phyloP scores from a whole-genome alignment of 2,888 invertebrate genomes.

The Leptothorax acervorum region DNA sequence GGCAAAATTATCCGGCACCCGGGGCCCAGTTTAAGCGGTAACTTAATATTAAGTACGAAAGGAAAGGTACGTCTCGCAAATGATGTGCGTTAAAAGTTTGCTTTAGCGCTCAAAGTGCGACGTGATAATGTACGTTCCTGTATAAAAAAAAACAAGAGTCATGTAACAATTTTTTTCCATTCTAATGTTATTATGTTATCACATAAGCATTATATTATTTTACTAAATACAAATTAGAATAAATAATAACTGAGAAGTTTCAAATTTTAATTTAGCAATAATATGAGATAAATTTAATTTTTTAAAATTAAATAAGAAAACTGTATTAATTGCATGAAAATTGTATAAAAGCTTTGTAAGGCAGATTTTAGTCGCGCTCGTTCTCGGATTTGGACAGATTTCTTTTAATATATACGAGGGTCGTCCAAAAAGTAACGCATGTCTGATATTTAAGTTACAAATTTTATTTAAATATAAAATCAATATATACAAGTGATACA shows the following conservation, averaged over 20 bases:
- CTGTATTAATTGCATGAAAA: neutral
- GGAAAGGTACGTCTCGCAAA: neutral
- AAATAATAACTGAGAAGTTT: neutral
- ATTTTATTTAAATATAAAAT: no score
- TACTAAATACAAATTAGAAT: neutral
- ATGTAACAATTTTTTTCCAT: neutral
- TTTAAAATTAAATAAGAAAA: neutral
- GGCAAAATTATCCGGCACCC: neutral
- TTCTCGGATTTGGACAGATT: neutral
- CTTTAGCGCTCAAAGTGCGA: neutral
- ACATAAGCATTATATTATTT: neutral
- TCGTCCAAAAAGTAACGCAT: no score
- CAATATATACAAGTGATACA: no score
- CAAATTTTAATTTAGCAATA: neutral
- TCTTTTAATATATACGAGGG: neutral
- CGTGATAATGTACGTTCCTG: neutral
- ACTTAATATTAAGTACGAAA: conserved; percentile 19
- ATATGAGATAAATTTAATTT: neutral
- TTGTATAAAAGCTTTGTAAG: neutral
- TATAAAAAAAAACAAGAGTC: neutral
- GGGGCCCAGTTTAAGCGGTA: neutral
- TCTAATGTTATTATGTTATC: neutral
- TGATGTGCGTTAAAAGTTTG: neutral
- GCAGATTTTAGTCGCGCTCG: neutral
- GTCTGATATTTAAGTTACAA: no score